A percentile compares a stretch with the other conserved stretches of the same genome.
These are phyloP conservation scores for Ambastaia sidthimunki DNA, from an alignment of 2,797 vertebrate species.

Conservation along the genomic window DNA sequence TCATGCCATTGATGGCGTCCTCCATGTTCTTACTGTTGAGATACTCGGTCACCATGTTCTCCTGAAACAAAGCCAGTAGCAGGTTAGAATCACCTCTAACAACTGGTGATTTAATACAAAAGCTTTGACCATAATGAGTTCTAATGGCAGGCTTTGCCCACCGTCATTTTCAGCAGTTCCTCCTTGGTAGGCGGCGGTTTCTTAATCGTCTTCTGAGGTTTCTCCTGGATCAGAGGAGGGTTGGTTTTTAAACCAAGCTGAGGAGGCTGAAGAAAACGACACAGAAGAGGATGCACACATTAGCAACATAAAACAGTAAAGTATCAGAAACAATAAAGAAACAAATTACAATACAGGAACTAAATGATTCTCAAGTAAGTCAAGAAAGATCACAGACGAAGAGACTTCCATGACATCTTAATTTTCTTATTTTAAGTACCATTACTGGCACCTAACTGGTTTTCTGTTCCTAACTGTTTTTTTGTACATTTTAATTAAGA, in stretches of 20 bases:
- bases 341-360: background rate
- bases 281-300: background rate
- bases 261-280: constrained; percentile 78
- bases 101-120: background rate
- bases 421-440: too few species aligned
- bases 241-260: constrained; percentile 99
- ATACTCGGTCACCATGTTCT: constrained; percentile 90
- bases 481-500: too few species aligned
- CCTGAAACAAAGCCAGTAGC: constrained; percentile 73
- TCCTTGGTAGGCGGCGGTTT: constrained; percentile 94
- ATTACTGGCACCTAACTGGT: too few species aligned
- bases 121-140: background rate
- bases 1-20: constrained; percentile 85
- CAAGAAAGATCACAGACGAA: too few species aligned
- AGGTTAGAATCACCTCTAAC: background rate
- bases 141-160: constrained; percentile 66
- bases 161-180: constrained; percentile 96
- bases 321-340: background rate
- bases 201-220: constrained; percentile 95
- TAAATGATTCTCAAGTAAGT: background rate
- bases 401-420: too few species aligned
- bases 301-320: background rate
- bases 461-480: too few species aligned
- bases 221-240: constrained; percentile 97
- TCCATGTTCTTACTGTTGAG: constrained; percentile 89